These are phyloP conservation scores for Simalia tracyae DNA, from an alignment of 2,797 vertebrate genomes.

Conservation along the genomic window DNA sequence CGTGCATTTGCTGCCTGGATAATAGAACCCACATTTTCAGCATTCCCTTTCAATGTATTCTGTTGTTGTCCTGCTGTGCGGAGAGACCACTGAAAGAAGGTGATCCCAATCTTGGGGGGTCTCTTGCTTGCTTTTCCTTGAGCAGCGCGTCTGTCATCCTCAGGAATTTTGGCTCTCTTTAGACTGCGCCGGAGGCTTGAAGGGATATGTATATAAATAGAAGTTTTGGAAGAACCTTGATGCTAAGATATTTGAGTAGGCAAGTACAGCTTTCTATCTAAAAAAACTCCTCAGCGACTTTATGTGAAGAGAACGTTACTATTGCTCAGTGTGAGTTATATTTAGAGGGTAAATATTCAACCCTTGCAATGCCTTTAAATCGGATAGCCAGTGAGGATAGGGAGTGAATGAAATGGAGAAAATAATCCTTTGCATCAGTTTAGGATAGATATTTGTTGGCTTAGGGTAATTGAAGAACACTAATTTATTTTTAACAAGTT, in stretches of 20 bases:
- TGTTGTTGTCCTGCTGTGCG: neutral
- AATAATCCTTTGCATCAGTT: neutral
- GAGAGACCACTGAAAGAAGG: neutral
- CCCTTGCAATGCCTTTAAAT: neutral
- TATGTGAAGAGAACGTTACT: neutral
- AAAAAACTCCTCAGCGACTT: neutral
- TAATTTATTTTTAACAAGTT: neutral
- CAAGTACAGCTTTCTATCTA: neutral
- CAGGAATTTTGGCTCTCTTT: neutral
- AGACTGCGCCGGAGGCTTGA: neutral
- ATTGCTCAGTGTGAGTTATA: neutral
- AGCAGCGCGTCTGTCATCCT: neutral
- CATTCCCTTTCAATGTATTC: neutral
- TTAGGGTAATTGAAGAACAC: neutral
- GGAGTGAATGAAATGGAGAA: neutral
- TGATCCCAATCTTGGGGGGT: neutral
- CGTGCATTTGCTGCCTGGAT: neutral
- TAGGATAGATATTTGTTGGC: neutral
- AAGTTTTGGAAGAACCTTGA: neutral
- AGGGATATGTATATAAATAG: neutral
- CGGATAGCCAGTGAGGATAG: neutral
- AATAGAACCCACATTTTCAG: neutral
- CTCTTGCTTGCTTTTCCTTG: neutral
- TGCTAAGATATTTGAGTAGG: neutral
- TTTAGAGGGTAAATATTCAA: neutral